Base-by-base conservation (phyloP, 2,797 vertebrate genomes). In the Rhinichthys osculus region DNA sequence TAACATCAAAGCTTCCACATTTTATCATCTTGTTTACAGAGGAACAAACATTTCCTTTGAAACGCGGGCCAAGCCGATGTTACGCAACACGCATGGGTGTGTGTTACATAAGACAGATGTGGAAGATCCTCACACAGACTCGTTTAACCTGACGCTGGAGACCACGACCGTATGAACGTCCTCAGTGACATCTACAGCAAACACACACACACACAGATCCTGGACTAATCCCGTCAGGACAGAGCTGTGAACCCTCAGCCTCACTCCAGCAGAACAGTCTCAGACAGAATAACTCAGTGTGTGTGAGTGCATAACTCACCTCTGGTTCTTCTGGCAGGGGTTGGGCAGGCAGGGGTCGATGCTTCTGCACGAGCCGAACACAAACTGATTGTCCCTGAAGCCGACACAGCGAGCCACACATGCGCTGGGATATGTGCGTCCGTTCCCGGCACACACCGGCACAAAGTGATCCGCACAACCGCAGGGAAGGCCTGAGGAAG, bases 351-450 rank as follows among this genome's bases (percentile, higher is more conserved):
- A 99, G 10, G 97, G 96, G 89, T 98, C 95, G 81, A 95, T 97
- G 87, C 93, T 95, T 81, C 95, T 93, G 88, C 98, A 99, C 0
- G 95, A 95, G 82, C 98, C 98, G 80, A 97, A 99, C 83, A 97
- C 94, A 93, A 98, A 99, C 59, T 99, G 96, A 64, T 95, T 94
- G 92, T 99, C 98, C 84, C 95, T 95, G 89, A 99, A 97, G n/a
- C 96, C 97, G 88, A 97, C 95, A 33, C 98, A 99, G 83, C 98
- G 97, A 30, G 98, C 98, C 78, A 99, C 96, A 21, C 98, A 99
- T 0, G 96, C 97, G 1, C 97, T 99, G 85, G 98, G 98, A 67
- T 99, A 99, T 0, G 98, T 99, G 79, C 97, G 97, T 9, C 98
- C 98, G 0, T 98, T 99, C 0, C 93, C 94, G 14, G 97, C 98